Evolutionary conservation across 1,140 invertebrate genomes (phyloP), one percentile per base, ranked within the genome.

Genomic region (Venturia canescens): DNA sequence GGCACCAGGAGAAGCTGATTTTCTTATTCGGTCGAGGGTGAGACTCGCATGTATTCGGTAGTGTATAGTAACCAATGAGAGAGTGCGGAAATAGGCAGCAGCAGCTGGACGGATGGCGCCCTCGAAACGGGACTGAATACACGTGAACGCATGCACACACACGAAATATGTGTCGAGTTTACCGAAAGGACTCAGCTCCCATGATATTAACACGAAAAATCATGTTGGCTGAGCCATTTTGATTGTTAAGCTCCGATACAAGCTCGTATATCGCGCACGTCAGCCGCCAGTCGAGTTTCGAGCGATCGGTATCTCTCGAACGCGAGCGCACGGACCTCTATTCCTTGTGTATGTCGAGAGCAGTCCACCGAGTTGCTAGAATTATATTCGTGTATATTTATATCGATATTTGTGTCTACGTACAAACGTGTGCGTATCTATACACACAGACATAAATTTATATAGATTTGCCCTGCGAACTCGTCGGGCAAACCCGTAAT

Each of bases 291-390:
- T 77, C 75, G 75, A 77, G 75, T 77, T 77, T 34, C 60, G 60
- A 63, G 75, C 84, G 89, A 90, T 90, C 86, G 84, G 77, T 82
- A 90, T 90, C 89, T 90, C 89, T 90, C 88, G 87, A 90, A 90
- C 87, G 86, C 84, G 84, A 87, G 89, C 89, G 87, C 85, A 87
- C 85, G 71, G 84, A 87, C 72, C 57, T 69, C 29, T 77, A 63
- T 82, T 82, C 34, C 78, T 72, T 53, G 74, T 80, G 72, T 90
- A 86, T 88, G 88, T 88, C 83, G 89, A 89, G 86, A 86, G 87
- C 86, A 90, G 53, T 53, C 72, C 26, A 60, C 18, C 44, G 48
- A 77, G 15, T 34, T 48, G 31, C 75, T 77, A 77, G 75, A 77
- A 63, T 26, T 23, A n/a, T 57, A 23, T n/a, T 5, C 13, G 21